These are phyloP conservation scores for Enteromius unitaeniatus DNA, from an alignment of 2,797 vertebrate genomes.

Conservation along the genomic window DNA sequence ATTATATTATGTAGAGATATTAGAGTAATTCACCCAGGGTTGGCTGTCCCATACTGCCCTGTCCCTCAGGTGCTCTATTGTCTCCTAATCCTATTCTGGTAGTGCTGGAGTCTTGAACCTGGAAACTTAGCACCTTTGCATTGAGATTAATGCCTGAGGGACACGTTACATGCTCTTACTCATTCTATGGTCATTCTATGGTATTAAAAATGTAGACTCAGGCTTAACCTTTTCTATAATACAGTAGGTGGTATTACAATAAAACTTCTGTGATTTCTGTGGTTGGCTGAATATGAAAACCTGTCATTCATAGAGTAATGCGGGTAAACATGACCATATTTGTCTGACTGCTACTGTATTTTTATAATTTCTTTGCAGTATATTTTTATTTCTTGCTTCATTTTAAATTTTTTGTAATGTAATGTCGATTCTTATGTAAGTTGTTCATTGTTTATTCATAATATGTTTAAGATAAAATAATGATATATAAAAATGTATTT, in stretches of 20 bases:
- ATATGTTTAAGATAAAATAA: neutral
- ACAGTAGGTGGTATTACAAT: slow-evolving; percentile 16
- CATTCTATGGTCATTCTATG: slow-evolving; percentile 28
- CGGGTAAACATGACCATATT: neutral
- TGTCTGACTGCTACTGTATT: neutral
- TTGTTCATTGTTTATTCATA: neutral
- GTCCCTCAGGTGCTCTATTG: slow-evolving; percentile 44
- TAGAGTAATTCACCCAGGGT: slow-evolving; percentile 45
- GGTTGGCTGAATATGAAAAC: neutral
- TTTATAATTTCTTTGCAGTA: neutral
- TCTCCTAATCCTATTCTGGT: slow-evolving; percentile 38
- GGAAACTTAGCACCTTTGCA: slow-evolving; percentile 45
- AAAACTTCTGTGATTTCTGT: neutral
- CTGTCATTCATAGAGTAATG: neutral
- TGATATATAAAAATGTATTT: neutral
- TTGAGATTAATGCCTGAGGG: slow-evolving; percentile 51
- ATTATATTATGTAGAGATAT: slow-evolving; percentile 43
- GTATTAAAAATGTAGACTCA: slow-evolving; percentile 40
- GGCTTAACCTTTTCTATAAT: neutral
- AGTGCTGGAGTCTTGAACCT: slow-evolving; percentile 20
- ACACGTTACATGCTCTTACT: slow-evolving; percentile 11
- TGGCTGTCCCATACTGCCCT: slow-evolving; percentile 30
- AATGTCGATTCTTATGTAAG: neutral
- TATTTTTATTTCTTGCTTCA: neutral
- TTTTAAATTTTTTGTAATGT: neutral